phyloP scores from a whole-genome alignment of 2,888 invertebrate genomes.

The Lithophane leautieri region DNA sequence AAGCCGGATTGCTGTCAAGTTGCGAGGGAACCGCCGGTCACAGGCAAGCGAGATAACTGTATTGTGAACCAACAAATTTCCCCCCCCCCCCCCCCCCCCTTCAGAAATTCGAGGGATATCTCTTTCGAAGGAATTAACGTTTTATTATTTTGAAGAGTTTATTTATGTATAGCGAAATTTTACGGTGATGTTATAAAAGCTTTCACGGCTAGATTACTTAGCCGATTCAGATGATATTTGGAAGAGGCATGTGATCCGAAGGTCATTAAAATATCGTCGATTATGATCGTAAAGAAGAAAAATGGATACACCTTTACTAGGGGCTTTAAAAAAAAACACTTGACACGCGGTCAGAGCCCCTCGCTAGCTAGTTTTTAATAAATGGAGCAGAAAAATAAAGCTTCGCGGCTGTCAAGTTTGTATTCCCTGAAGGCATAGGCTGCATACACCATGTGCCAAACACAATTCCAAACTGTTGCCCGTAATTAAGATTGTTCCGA shows the following conservation, averaged over 20 bases:
- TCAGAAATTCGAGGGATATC: slow-evolving; percentile 27
- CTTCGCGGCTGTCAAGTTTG: slow-evolving; percentile 1
- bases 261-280: background rate
- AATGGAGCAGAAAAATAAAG: slow-evolving; percentile 19
- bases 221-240: background rate
- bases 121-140: slow-evolving; percentile 33
- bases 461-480: slow-evolving; percentile 30
- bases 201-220: background rate
- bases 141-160: slow-evolving; percentile 37
- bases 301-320: background rate
- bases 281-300: background rate
- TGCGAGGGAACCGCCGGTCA: slow-evolving; percentile 33
- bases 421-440: slow-evolving; percentile 4
- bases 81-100: no score
- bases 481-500: slow-evolving; percentile 39
- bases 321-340: background rate
- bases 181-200: slow-evolving; percentile 30
- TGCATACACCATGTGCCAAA: slow-evolving; percentile 7
- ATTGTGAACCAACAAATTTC: slow-evolving; percentile 56
- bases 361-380: slow-evolving; percentile 20
- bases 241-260: background rate
- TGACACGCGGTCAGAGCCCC: background rate
- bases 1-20: slow-evolving; percentile 52
- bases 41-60: slow-evolving; percentile 48
- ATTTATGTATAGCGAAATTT: slow-evolving; percentile 20